Base-by-base conservation (phyloP, 2,113 vertebrate species). In the Peucedramus taeniatus region DNA sequence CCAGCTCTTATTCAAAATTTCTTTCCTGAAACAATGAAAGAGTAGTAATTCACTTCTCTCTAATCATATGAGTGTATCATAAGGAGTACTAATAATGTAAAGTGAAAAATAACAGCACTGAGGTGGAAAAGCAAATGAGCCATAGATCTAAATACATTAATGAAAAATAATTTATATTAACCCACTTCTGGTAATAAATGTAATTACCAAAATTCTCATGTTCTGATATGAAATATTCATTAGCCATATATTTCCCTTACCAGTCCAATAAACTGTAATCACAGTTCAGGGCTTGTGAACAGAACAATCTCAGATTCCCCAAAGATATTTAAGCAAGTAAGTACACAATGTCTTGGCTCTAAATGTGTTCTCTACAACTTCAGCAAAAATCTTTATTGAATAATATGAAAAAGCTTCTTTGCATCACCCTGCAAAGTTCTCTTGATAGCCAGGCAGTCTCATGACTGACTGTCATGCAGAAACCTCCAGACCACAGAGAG, bases 401-500 rank as follows among this genome's bases (percentile, higher is more conserved):
- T 60, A 59, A 69, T 30, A 63, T 8, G 11, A 22, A 51, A 68
- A 45, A 42, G 2, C 12, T 77, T 23, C 21, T 90, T 74, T 74
- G 9, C 30, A 60, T 60, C 27, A 31, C 19, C 23, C 54, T n/a
- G 5, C 4, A 28, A 65, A 65, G 6, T 35, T 13, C 13, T 57
- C 12, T 18, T 65, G 12, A 26, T 35, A 77, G 33, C 47, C 39
- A 57, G 28, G 31, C 9, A 83, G 13, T 11, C 33, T 40, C 27
- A 23, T 9, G 27, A 56, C 26, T 9, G 35, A 50, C 8, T 23
- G 39, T 39, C 28, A 22, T 2, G 11, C 10, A 86, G n/a, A 65
- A 65, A 66, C 2, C 1, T 70, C 51, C 18, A 35, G 4, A 3
- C 2, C 28, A 40, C 3, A 13, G 31, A 2, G 2, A 63, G 19